phyloP scores from a whole-genome alignment of 2,888 invertebrate genomes.

The Chloroclystis v-ata region DNA sequence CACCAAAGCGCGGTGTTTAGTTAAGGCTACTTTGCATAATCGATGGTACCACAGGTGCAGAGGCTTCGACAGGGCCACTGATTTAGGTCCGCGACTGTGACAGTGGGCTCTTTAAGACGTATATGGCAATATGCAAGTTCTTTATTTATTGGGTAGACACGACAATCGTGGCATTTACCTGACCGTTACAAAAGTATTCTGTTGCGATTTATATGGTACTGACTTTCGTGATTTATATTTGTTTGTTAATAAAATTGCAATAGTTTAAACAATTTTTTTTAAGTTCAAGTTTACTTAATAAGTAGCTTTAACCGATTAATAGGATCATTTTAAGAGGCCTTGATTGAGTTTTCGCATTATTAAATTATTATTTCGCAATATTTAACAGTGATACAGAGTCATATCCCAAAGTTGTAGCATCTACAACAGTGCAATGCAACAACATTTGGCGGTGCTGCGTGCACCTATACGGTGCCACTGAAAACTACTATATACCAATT shows the following conservation, averaged over 20 bases:
- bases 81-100: constrained; percentile 68
- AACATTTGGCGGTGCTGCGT: too few relatives aligned
- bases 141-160: constrained; percentile 59
- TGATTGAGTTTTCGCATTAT: too few relatives aligned
- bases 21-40: constrained; percentile 73
- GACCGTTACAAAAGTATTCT: constrained; percentile 24
- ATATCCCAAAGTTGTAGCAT: too few relatives aligned
- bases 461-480: too few relatives aligned
- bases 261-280: too few relatives aligned
- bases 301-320: too few relatives aligned
- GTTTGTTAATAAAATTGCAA: background rate
- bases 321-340: too few relatives aligned
- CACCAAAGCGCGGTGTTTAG: constrained; percentile 58
- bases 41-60: constrained; percentile 73
- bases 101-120: constrained; percentile 58
- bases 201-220: constrained; percentile 20
- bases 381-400: too few relatives aligned
- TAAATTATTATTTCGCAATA: too few relatives aligned
- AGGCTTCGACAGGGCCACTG: constrained; percentile 55
- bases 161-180: constrained; percentile 36
- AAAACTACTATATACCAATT: too few relatives aligned
- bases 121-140: constrained; percentile 63
- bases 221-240: constrained; percentile 1
- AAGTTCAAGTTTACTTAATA: too few relatives aligned
- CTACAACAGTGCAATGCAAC: too few relatives aligned